Evolutionary conservation across 2,113 vertebrate genomes (phyloP).

Genomic region (Diadophis punctatus): DNA sequence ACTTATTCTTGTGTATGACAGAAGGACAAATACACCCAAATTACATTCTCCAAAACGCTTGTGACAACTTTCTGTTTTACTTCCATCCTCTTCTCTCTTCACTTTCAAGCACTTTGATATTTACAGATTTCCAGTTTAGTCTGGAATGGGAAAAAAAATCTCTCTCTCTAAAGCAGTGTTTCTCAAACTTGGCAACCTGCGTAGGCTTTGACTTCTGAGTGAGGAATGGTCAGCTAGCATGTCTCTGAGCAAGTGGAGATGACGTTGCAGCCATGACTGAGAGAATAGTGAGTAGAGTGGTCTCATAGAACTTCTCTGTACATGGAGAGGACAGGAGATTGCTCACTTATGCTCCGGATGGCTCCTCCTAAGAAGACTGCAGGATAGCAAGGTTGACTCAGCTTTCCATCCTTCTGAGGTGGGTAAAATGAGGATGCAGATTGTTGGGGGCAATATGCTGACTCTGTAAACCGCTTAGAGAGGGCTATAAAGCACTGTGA

Average conservation of each 20-base stretch:
- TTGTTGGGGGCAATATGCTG: too few relatives aligned
- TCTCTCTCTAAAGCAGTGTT: not conserved
- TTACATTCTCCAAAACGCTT: not conserved
- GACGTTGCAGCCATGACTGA: not conserved
- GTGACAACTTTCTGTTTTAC: not conserved
- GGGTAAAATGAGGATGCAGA: not conserved
- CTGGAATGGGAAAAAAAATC: not conserved
- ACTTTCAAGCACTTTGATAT: conserved; percentile 20
- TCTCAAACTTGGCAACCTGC: not conserved
- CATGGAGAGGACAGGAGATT: not conserved
- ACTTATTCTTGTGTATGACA: not conserved
- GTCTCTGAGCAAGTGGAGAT: not conserved
- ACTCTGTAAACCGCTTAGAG: not conserved
- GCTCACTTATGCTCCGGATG: not conserved
- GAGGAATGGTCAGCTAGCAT: not conserved
- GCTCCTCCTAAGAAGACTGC: not conserved
- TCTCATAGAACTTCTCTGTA: not conserved
- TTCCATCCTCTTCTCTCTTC: not conserved
- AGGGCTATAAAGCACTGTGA: not conserved
- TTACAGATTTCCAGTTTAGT: conserved; percentile 25
- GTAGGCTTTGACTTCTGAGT: not conserved
- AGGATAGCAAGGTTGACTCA: not conserved
- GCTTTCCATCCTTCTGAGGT: not conserved
- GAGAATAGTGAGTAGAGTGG: not conserved
- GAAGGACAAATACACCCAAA: not conserved